These are phyloP conservation scores for Mustela nigripes DNA, from an alignment of 2,113 vertebrate species.

Conservation along the genomic window DNA sequence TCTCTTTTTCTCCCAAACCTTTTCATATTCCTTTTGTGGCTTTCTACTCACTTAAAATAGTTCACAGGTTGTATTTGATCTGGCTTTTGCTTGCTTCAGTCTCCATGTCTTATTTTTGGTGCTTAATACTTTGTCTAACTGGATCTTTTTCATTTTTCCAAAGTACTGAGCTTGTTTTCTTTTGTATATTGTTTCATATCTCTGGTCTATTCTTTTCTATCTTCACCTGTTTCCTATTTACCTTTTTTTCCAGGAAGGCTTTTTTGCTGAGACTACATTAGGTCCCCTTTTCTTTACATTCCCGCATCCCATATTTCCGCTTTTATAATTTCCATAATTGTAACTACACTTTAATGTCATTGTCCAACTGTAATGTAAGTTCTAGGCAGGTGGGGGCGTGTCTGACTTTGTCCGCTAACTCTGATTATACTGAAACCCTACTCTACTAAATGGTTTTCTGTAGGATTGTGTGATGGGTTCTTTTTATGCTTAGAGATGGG, in stretches of 20 bases:
- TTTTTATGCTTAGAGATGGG: neutral
- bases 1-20: neutral
- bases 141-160: neutral
- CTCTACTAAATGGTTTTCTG: neutral
- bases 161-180: neutral
- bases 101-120: neutral
- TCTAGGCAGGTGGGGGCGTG: neutral
- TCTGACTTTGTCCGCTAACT: neutral
- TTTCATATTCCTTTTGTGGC: neutral
- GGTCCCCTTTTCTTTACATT: neutral
- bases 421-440: neutral
- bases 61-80: neutral
- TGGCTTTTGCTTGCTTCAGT: neutral
- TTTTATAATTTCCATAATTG: neutral
- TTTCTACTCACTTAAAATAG: neutral
- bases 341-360: constrained; percentile 17
- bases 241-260: neutral
- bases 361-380: neutral
- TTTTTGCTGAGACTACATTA: neutral
- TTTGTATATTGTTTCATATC: neutral
- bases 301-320: neutral
- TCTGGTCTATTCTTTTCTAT: neutral
- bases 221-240: neutral
- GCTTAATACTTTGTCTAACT: neutral
- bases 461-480: neutral